Base-by-base conservation (phyloP, 1,140 invertebrate species). In the Calliopsis andreniformis region DNA sequence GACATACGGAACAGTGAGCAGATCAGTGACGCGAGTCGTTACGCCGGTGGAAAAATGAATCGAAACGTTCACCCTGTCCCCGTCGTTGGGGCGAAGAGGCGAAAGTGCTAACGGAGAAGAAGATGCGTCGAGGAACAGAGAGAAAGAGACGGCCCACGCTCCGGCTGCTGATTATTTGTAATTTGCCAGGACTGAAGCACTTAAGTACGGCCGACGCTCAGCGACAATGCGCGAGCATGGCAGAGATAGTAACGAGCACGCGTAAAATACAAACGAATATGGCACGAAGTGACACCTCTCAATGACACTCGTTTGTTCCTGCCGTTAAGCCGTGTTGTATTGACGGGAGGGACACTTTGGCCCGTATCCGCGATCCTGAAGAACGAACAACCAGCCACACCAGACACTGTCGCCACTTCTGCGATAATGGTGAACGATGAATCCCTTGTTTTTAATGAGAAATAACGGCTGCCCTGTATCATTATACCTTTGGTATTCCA, bases 271-370 rank as follows among this genome's bases (percentile, higher is more conserved):
- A 91, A 92, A 91, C 91, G 91, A 91, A 91, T 91, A 91, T 92
- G 85, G 90, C 90, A 92, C 91, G 91, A 92, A 90, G 89, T 92
- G 91, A 92, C 91, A 92, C 91, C 91, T 92, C 88, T 92, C 91
- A 92, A 92, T 92, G 90, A 87, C 87, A 87, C 91, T 92, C 86
- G 81, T 88, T 86, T 86, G 83, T 83, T 82, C 80, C 80, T 63
- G 79, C 78, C 73, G 69, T 80, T 81, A 82, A 76, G 83, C 79
- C 43, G 71, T 51, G 75, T 49, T 73, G 69, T 73, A 76, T 58
- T 73, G 78, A 68, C 75, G 78, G 78, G 79, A 59, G 80, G 71
- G 73, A 67, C 83, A 72, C 80, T 80, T 85, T 82, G 80, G 86
- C 78, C 83, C 67, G 76, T 61, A 64, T 76, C 70, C 51, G 49